phyloP scores from a whole-genome alignment of 2,797 vertebrate species.

The Onychomys arenicola region DNA sequence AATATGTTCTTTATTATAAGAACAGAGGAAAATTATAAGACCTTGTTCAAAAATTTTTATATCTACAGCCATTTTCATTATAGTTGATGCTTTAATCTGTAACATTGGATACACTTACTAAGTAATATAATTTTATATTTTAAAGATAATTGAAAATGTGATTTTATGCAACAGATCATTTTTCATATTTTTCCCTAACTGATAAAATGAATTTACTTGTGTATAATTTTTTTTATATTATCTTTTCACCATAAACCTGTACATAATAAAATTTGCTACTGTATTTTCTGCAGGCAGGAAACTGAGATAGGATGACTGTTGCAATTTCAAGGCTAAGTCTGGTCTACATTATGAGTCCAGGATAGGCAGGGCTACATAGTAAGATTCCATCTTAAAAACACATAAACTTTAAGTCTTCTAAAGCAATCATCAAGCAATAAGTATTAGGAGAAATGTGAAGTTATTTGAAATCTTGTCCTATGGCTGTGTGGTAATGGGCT shows the following conservation, averaged over 20 bases:
- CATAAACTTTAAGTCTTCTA: background rate
- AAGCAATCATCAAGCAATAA: background rate
- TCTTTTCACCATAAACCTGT: background rate
- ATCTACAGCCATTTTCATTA: background rate
- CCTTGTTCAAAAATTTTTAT: background rate
- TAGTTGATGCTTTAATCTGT: background rate
- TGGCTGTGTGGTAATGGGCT: background rate
- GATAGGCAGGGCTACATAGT: background rate
- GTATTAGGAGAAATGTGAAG: background rate
- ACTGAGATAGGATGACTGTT: background rate
- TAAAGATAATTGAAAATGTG: background rate
- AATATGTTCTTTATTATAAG: background rate
- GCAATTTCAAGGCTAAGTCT: background rate
- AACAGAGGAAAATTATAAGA: background rate
- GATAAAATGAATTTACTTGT: background rate
- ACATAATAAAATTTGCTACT: background rate
- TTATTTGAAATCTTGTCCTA: background rate
- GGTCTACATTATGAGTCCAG: background rate
- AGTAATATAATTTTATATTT: background rate
- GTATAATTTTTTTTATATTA: background rate
- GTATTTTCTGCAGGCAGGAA: background rate
- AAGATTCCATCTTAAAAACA: background rate
- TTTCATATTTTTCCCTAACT: background rate
- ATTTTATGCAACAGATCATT: background rate
- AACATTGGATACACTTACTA: background rate